A percentile compares a stretch with the other conserved stretches of the same genome.
Conservation (phyloP, 2,797 vertebrate genomes). For the Epinephelus awoara region DNA sequence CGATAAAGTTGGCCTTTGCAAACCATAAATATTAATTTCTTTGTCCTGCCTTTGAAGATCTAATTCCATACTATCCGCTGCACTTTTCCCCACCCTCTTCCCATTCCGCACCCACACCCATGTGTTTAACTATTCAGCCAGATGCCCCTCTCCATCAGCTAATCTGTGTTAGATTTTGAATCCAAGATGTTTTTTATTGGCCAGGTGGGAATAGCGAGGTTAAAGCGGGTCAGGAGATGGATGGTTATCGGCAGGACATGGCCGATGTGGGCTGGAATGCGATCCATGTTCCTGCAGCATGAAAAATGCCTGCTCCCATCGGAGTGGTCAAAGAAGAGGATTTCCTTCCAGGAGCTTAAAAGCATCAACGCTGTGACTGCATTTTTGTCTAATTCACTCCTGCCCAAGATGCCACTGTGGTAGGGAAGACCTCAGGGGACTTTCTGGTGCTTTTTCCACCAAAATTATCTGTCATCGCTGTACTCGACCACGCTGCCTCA, state of each 20-base stretch:
- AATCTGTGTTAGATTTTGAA: slow-evolving; percentile 62
- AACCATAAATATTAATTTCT: slow-evolving; percentile 76
- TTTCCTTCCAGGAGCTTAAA: slow-evolving; percentile 70
- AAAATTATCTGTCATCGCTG: slow-evolving; percentile 57
- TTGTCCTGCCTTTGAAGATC: slow-evolving; percentile 76
- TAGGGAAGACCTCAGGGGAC: slow-evolving; percentile 62
- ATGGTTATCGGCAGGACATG: slow-evolving; percentile 54
- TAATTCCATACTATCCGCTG: slow-evolving; percentile 62
- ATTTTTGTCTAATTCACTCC: slow-evolving; percentile 61
- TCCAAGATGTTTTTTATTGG: slow-evolving; percentile 64
- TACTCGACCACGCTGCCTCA: slow-evolving; percentile 62
- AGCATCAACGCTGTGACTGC: slow-evolving; percentile 36
- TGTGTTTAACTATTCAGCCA: slow-evolving; percentile 76
- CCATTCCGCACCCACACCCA: slow-evolving; percentile 62
- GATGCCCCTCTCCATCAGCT: slow-evolving; percentile 52
- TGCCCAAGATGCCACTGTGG: slow-evolving; percentile 60
- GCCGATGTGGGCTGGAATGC: slow-evolving; percentile 41
- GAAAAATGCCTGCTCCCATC: slow-evolving; percentile 54
- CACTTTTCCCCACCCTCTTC: slow-evolving; percentile 54
- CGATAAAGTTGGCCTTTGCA: slow-evolving; percentile 47
- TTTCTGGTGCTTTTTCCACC: slow-evolving; percentile 59
- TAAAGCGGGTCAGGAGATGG: slow-evolving; percentile 67
- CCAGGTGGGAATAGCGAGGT: slow-evolving; percentile 74
- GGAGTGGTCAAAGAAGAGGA: slow-evolving; percentile 41
- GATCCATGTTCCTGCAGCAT: slow-evolving; percentile 54